Percentiles rank a stretch among this genome's conserved stretches.
Conservation (phyloP, 2,888 invertebrate species). For the Quadroppia sp. region DNA sequence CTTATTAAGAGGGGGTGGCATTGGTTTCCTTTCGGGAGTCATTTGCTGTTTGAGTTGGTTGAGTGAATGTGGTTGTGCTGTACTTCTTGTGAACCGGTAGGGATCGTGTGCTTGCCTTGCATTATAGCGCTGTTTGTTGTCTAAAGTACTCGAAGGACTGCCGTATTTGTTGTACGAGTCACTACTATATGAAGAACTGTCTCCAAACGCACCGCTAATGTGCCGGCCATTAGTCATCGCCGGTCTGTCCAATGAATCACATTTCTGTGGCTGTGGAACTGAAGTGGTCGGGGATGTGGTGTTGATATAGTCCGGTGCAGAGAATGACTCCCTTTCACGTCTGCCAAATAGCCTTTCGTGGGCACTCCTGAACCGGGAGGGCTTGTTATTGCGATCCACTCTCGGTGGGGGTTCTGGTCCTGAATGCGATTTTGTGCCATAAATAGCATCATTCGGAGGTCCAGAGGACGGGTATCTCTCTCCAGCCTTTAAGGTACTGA, state of each 20-base stretch:
- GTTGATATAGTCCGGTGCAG: conserved; percentile 47
- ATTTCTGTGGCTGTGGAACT: conserved; percentile 44
- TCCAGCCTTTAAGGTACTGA: conserved; percentile 31
- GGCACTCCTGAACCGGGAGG: conserved; percentile 54
- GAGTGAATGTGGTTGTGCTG: conserved; percentile 59
- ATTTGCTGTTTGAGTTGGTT: conserved; percentile 17
- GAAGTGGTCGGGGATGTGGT: conserved; percentile 39
- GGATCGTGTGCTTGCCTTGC: conserved; percentile 56
- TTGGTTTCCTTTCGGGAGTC: conserved; percentile 33
- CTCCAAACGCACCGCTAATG: conserved; percentile 54
- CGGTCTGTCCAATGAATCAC: conserved; percentile 45
- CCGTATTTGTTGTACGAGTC: conserved; percentile 53
- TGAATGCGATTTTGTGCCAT: conserved; percentile 30
- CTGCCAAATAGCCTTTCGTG: conserved; percentile 48
- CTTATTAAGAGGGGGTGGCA: conserved; percentile 16
- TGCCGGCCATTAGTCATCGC: conserved; percentile 20
- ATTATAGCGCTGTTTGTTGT: conserved; percentile 38
- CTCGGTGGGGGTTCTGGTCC: conserved; percentile 74
- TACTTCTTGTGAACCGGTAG: conserved; percentile 64
- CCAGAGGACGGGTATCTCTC: conserved; percentile 29
- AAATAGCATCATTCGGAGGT: conserved; percentile 3
- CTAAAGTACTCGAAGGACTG: conserved; percentile 43
- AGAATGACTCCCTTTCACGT: conserved; percentile 14
- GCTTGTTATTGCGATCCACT: conserved; percentile 72
- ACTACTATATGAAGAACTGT: conserved; percentile 65